Conservation (phyloP, 2,888 invertebrate genomes). For the Leptopilina drosophilae region DNA sequence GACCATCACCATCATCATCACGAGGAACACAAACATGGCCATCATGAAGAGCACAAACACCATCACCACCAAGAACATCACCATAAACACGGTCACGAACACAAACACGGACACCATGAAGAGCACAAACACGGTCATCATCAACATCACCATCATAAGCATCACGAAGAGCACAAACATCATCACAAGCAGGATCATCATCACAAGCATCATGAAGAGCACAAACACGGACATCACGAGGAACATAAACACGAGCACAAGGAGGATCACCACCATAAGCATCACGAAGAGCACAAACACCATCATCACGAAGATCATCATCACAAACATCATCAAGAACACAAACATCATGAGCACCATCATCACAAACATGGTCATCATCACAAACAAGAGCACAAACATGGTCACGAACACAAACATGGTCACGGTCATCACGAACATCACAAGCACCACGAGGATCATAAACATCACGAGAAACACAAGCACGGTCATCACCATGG, state of each 20-base stretch:
- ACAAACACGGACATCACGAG: constrained; percentile 60
- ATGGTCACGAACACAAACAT: constrained; percentile 53
- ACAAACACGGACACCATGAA: constrained; percentile 60
- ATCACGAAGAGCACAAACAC: constrained; percentile 59
- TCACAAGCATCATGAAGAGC: constrained; percentile 57
- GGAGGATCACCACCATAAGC: constrained; percentile 67
- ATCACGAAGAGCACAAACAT: constrained; percentile 44
- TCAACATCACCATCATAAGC: constrained; percentile 49
- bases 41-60: constrained; percentile 59
- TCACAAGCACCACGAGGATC: constrained; percentile 48
- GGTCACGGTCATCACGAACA: constrained; percentile 48
- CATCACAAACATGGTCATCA: constrained; percentile 53
- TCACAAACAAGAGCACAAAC: constrained; percentile 54
- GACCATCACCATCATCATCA: constrained; percentile 62
- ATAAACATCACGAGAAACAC: constrained; percentile 56
- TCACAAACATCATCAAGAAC: constrained; percentile 62
- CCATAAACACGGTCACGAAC: constrained; percentile 63
- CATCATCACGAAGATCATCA: constrained; percentile 65
- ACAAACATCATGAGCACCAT: constrained; percentile 43
- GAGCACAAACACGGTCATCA: constrained; percentile 57
- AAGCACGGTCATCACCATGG: constrained; percentile 57
- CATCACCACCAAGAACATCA: constrained; percentile 49
- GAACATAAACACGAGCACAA: constrained; percentile 62
- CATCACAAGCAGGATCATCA: constrained; percentile 54
- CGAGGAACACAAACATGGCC: constrained; percentile 60